These are phyloP conservation scores for Nephrotoma appendiculata DNA, from an alignment of 2,888 invertebrate genomes.

Conservation along the genomic window DNA sequence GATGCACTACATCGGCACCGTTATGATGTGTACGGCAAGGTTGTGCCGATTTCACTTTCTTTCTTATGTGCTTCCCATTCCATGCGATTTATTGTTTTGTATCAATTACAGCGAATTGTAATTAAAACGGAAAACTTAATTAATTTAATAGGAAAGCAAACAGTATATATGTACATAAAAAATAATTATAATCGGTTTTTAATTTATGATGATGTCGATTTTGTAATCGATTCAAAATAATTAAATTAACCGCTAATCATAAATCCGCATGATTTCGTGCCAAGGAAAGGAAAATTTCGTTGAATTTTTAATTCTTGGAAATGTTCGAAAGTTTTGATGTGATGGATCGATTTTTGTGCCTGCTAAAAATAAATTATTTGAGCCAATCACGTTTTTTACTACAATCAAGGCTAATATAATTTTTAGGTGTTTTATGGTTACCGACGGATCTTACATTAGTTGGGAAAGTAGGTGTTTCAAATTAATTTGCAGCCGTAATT, in stretches of 20 bases:
- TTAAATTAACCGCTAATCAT: background rate
- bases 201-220: background rate
- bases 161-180: too few species aligned
- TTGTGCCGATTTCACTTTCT: background rate
- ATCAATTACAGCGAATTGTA: background rate
- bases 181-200: background rate
- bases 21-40: background rate
- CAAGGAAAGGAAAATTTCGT: background rate
- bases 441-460: too few species aligned
- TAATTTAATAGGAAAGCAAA: background rate
- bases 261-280: background rate
- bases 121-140: background rate
- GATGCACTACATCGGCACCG: background rate
- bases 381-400: too few species aligned
- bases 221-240: background rate
- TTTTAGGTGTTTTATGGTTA: too few species aligned
- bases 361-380: too few species aligned
- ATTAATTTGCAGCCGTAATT: too few species aligned
- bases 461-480: too few species aligned
- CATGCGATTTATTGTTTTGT: background rate
- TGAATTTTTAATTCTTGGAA: background rate
- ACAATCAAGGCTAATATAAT: too few species aligned
- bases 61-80: background rate
- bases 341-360: too few species aligned
- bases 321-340: background rate